These are phyloP conservation scores for Calyptomena viridis DNA, from an alignment of 2,113 vertebrate genomes.

Conservation along the genomic window DNA sequence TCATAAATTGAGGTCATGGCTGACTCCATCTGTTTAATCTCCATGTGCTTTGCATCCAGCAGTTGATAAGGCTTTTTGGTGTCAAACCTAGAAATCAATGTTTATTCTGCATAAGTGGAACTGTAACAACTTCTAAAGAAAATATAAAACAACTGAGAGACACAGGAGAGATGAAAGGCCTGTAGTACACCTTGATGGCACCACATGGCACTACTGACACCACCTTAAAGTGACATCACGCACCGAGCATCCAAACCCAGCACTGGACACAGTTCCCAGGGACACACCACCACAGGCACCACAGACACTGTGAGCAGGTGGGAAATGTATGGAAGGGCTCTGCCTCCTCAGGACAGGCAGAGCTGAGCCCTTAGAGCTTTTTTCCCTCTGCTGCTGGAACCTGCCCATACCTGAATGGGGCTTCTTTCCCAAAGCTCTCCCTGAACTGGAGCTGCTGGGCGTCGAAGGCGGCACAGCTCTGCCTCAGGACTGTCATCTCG, in stretches of 20 bases:
- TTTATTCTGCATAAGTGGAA: background rate
- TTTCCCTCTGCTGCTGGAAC: accelerated
- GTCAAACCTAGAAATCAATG: conserved; percentile 80
- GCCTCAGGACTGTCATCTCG: conserved; percentile 80
- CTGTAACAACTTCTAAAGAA: background rate
- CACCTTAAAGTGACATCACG: background rate
- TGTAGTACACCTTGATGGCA: background rate
- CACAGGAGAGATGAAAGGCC: background rate
- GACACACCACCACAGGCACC: background rate
- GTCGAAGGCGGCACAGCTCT: conserved; percentile 81
- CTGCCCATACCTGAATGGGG: conserved; percentile 84
- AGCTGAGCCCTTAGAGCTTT: background rate
- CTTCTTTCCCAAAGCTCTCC: conserved; percentile 79
- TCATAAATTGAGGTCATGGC: conserved; percentile 82
- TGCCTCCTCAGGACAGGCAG: accelerated
- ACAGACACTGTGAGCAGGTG: background rate
- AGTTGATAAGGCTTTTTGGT: conserved; percentile 76
- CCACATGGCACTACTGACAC: background rate
- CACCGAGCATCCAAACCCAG: background rate
- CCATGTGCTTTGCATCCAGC: conserved; percentile 79
- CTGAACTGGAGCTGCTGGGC: conserved; percentile 80
- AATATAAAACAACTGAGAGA: background rate
- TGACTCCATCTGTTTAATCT: conserved; percentile 85
- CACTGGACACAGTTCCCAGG: too few relatives aligned
- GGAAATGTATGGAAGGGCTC: background rate